Evolutionary conservation across 2,113 vertebrate genomes (phyloP).

Genomic region (Calidris pygmaea): DNA sequence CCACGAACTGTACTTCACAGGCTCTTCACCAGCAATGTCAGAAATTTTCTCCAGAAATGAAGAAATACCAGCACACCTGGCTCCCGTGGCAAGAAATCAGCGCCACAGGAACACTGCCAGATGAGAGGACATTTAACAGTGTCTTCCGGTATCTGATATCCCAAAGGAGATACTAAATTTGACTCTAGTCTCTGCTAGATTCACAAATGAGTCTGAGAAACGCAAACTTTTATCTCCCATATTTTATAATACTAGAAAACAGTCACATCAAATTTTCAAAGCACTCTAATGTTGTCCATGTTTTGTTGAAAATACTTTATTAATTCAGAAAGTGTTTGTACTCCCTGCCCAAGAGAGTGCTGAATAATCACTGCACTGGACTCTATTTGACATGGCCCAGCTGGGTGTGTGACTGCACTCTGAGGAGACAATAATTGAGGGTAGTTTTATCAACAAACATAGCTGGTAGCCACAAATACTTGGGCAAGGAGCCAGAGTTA

Average conservation of each 20-base stretch:
- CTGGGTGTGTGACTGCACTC: neutral
- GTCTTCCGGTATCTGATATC: neutral
- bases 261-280: neutral
- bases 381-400: neutral
- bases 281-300: rapidly evolving
- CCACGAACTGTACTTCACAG: neutral
- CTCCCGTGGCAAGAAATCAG: neutral
- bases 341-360: neutral
- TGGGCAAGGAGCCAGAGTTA: neutral
- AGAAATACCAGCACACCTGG: neutral
- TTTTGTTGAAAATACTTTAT: neutral
- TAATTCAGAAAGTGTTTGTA: neutral
- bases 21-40: neutral
- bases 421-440: neutral
- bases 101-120: neutral
- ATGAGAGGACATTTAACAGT: neutral
- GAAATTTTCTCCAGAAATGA: neutral
- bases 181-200: neutral
- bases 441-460: neutral
- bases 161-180: neutral
- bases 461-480: neutral
- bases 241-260: neutral
- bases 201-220: neutral
- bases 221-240: neutral
- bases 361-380: neutral